phyloP scores from a whole-genome alignment of 2,888 invertebrate species.

The Hirtodrosophila alboralis region DNA sequence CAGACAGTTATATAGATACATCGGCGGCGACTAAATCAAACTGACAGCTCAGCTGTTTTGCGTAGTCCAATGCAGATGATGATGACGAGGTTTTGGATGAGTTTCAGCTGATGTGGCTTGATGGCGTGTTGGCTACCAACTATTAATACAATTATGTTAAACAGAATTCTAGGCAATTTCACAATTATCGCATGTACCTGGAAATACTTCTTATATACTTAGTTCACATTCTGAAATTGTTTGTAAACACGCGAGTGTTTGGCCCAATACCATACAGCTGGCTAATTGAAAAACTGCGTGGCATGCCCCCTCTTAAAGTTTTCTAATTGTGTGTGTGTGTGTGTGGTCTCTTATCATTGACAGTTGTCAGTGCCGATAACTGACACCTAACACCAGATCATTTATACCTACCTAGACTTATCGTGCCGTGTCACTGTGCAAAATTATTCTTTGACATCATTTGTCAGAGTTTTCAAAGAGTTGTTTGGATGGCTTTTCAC shows the following conservation, averaged over 20 bases:
- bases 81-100: background rate
- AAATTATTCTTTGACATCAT: conserved; percentile 61
- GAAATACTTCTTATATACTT: conserved; percentile 52
- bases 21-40: conserved; percentile 34
- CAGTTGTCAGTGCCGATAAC: conserved; percentile 65
- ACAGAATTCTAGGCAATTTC: conserved; percentile 64
- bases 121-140: conserved; percentile 38
- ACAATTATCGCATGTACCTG: conserved; percentile 61
- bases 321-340: conserved; percentile 4
- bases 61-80: conserved; percentile 10
- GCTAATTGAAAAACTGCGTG: conserved; percentile 66
- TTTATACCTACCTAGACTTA: conserved; percentile 31
- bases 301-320: conserved; percentile 12
- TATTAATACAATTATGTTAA: conserved; percentile 65
- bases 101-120: background rate
- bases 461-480: conserved; percentile 42
- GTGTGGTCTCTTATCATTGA: conserved; percentile 70
- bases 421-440: conserved; percentile 39
- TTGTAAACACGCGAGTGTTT: conserved; percentile 46
- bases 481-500: conserved; percentile 15
- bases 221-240: conserved; percentile 48
- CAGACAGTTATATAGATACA: conserved; percentile 36
- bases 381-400: conserved; percentile 68
- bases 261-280: conserved; percentile 13
- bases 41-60: conserved; percentile 39